Base-by-base conservation (phyloP, 1,140 invertebrate species). In the Brachionus koreanus region DNA sequence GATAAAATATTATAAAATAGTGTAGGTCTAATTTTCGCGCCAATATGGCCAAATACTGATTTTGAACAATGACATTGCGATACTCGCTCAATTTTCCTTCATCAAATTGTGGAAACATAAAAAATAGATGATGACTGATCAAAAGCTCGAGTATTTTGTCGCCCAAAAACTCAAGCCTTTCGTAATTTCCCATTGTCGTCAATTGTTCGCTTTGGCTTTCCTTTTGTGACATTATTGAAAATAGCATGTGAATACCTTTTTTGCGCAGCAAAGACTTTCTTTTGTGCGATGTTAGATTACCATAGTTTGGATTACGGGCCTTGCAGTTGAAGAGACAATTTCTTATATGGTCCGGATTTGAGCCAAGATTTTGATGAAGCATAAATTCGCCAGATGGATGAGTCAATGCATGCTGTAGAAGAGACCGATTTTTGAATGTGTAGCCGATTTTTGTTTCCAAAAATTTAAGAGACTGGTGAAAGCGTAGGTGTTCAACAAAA, bases 21-120 rank as follows among this genome's bases (percentile, higher is more conserved):
- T 99, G 95, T 29, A 98, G 87, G 77, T 92, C 91, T n/a, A 97
- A 89, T 86, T 93, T 94, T 90, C 94, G 86, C 33, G 96, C 96
- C n/a, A 99, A 87, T 42, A 95, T 91, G n/a, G 97, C 95, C 6
- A 99, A 88, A 90, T 99, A 96, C 86, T 98, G 95, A 90, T 99
- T 99, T 88, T 98, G 96, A 0, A 99, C 97, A 84, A 99, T 93
- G 0, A 95, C 94, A 0, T 95, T 95, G 83, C 98, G 89, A 87
- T 97, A 99, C 0, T 96, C 98, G 0, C 97, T 97, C 82, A 99
- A 87, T 0, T 96, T 96, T 23, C 98, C 98, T 90, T 99, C 97
- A 85, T 98, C 95, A 4, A 98, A 89, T 83, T 96, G 93, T 0
- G 96, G 96, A 89, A 99, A 98, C 91, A 99, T 94, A 84, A 94